Percentiles rank a stretch among this genome's conserved stretches.
Evolutionary conservation across 2,888 invertebrate species (phyloP).

Genomic region (Anaspis maculata): DNA sequence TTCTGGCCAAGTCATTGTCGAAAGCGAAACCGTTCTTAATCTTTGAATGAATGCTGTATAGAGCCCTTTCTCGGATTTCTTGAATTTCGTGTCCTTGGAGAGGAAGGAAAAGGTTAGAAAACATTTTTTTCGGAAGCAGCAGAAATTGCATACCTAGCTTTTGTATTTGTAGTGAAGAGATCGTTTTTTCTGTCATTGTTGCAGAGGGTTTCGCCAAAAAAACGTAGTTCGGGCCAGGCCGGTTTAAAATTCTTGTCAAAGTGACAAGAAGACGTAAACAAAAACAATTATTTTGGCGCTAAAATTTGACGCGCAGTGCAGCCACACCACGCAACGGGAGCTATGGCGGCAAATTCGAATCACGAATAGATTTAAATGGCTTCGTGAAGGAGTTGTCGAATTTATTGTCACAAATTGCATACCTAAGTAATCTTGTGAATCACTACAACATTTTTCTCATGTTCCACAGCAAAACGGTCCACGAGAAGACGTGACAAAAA

Average conservation of each 20-base stretch:
- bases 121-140: conserved; percentile 5
- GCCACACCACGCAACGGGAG: too few relatives aligned
- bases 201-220: too few relatives aligned
- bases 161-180: conserved; percentile 33
- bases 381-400: too few relatives aligned
- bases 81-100: conserved; percentile 39
- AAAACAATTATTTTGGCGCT: too few relatives aligned
- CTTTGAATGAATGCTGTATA: conserved; percentile 46
- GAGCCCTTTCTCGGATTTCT: conserved; percentile 40
- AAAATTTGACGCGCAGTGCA: too few relatives aligned
- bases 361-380: too few relatives aligned
- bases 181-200: conserved; percentile 25
- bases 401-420: too few relatives aligned
- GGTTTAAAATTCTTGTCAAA: too few relatives aligned
- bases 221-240: too few relatives aligned
- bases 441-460: conserved; percentile 5
- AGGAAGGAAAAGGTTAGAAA: conserved; percentile 9
- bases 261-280: too few relatives aligned
- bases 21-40: conserved; percentile 54
- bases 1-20: conserved; percentile 52
- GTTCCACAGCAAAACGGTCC: conserved; percentile 23
- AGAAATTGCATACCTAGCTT: conserved; percentile 31
- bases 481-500: conserved; percentile 24
- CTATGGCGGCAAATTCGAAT: too few relatives aligned
- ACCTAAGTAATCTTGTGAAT: too few relatives aligned